Evolutionary conservation across 2,113 vertebrate species (phyloP).

Genomic region (Leucosticte australis): DNA sequence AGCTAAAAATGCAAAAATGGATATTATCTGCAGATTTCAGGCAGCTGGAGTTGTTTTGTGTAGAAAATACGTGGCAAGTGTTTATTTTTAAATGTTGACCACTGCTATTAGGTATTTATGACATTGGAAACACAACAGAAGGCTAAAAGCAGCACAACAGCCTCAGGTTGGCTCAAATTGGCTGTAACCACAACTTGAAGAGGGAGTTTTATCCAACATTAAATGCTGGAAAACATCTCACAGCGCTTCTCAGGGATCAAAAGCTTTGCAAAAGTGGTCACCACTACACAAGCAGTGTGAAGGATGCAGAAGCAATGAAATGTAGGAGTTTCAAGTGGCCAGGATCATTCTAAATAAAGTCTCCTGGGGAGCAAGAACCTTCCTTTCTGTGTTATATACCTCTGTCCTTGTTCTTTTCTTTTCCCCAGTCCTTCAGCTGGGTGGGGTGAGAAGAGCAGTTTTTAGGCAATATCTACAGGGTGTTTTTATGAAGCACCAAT

Average conservation of each 20-base stretch:
- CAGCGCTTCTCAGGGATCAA: not conserved
- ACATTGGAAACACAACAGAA: not conserved
- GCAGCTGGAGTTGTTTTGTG: not conserved
- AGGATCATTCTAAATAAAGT: not conserved
- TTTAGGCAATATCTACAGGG: not conserved
- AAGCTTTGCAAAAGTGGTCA: not conserved
- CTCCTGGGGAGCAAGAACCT: not conserved
- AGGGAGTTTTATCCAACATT: not conserved
- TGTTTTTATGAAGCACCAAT: not conserved
- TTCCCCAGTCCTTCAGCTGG: not conserved
- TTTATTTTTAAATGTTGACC: not conserved
- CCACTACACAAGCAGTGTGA: not conserved
- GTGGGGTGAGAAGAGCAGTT: not conserved
- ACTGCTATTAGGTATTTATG: not conserved
- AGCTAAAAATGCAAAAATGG: not conserved
- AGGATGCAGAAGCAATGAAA: not conserved
- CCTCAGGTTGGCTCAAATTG: not conserved
- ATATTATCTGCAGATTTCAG: not conserved
- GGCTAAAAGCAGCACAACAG: not conserved
- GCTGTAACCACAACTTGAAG: not conserved
- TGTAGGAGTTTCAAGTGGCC: not conserved
- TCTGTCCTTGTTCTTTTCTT: not conserved
- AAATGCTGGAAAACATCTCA: not conserved
- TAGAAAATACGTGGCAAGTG: not conserved
- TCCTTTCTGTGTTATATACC: not conserved